These are phyloP conservation scores for Grallaria varia DNA, from an alignment of 2,113 vertebrate genomes.

Conservation along the genomic window DNA sequence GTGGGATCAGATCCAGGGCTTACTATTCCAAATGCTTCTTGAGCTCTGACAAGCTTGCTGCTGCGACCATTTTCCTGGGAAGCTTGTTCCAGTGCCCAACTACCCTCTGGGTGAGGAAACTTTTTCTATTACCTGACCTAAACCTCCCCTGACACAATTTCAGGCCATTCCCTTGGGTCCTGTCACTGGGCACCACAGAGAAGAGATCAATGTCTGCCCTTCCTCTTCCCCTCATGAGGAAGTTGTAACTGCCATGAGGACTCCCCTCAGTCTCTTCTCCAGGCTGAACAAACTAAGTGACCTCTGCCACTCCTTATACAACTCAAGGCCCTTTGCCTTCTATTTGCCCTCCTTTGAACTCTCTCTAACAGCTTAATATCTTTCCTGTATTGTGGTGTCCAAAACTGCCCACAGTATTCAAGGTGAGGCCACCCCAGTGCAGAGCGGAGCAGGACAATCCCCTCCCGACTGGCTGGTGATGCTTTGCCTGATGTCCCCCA, in stretches of 20 bases:
- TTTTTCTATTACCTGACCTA: background rate
- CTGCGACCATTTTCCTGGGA: background rate
- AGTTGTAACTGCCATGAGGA: background rate
- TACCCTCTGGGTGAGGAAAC: background rate
- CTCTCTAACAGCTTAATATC: background rate
- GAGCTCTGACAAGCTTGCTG: background rate
- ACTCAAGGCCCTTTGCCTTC: background rate
- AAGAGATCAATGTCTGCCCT: background rate
- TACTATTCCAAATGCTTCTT: background rate
- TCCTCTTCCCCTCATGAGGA: background rate
- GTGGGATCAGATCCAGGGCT: background rate
- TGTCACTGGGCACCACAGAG: background rate
- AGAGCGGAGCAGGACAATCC: background rate
- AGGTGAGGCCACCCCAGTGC: background rate
- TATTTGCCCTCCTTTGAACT: background rate
- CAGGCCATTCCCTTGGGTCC: background rate
- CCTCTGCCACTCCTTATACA: background rate
- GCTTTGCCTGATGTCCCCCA: background rate
- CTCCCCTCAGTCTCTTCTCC: background rate
- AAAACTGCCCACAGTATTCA: background rate
- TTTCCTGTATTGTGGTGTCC: background rate
- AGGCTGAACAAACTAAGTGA: background rate
- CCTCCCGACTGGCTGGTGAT: background rate
- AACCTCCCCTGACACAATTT: background rate
- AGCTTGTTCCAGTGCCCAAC: background rate